Evolutionary conservation across 2,113 vertebrate genomes (phyloP).

Genomic region (Nothocercus julius): DNA sequence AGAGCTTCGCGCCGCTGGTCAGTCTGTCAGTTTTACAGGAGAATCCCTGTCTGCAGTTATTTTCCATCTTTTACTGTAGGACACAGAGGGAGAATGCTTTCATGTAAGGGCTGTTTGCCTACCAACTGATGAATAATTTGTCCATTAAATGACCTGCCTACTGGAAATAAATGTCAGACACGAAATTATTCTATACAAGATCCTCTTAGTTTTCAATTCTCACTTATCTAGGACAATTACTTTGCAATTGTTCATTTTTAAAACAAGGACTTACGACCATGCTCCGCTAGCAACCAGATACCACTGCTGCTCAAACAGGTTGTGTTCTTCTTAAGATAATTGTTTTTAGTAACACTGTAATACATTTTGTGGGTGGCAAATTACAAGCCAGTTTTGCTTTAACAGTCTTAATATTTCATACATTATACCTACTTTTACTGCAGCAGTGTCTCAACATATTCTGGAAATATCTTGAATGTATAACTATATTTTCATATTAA

Average conservation of each 20-base stretch:
- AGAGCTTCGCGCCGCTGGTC: background rate
- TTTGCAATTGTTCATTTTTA: background rate
- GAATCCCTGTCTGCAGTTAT: slow-evolving; percentile 34
- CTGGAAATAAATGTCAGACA: slow-evolving; percentile 9
- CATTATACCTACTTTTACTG: background rate
- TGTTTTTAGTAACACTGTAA: background rate
- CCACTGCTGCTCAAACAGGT: background rate
- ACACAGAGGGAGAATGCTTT: background rate
- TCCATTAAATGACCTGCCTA: background rate
- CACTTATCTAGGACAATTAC: background rate
- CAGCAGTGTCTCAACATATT: background rate
- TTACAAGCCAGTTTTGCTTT: background rate
- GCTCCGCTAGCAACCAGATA: background rate
- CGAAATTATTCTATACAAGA: background rate
- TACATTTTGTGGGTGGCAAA: background rate
- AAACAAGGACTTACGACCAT: background rate
- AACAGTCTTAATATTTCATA: background rate
- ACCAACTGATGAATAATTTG: background rate
- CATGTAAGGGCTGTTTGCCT: background rate
- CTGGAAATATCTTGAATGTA: background rate
- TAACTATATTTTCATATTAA: background rate
- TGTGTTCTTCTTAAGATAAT: background rate
- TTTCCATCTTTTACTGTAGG: background rate
- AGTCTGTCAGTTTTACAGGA: slow-evolving; percentile 37
- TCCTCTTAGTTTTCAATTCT: background rate